phyloP scores from a whole-genome alignment of 2,888 invertebrate genomes.

The Colletes collaris region DNA sequence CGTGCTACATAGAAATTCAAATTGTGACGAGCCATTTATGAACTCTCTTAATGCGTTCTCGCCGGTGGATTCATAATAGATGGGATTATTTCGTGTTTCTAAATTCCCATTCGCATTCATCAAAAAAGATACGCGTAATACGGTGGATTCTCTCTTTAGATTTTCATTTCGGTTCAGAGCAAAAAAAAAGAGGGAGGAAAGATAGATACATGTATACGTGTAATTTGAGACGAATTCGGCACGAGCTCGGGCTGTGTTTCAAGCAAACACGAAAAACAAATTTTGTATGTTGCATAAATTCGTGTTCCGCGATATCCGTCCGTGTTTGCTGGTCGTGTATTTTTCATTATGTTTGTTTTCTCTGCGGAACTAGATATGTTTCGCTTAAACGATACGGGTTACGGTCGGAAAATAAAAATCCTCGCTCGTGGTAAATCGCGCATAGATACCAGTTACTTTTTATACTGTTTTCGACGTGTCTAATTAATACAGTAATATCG shows the following conservation, averaged over 20 bases:
- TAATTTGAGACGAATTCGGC: constrained; percentile 3
- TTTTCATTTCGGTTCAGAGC: not conserved
- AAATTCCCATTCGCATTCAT: too few relatives aligned
- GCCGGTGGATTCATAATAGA: too few relatives aligned
- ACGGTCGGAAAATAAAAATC: too few relatives aligned
- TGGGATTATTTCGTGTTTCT: too few relatives aligned
- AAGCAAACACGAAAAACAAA: not conserved
- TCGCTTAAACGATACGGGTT: not conserved
- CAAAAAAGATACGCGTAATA: too few relatives aligned
- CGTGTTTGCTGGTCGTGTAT: not conserved
- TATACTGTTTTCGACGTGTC: not conserved
- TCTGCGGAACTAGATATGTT: not conserved
- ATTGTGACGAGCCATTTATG: too few relatives aligned
- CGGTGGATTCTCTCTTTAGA: not conserved
- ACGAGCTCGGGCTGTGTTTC: not conserved
- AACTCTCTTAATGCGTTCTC: too few relatives aligned
- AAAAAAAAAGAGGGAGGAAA: not conserved
- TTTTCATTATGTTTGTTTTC: not conserved
- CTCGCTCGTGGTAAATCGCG: too few relatives aligned
- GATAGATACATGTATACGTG: not conserved
- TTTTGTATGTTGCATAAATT: constrained; percentile 11
- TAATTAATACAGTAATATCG: not conserved
- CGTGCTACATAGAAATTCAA: too few relatives aligned
- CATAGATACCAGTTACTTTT: too few relatives aligned
- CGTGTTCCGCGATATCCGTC: not conserved